Conservation (phyloP, 2,888 invertebrate species). For the Rhagophthalmus giganteus region DNA sequence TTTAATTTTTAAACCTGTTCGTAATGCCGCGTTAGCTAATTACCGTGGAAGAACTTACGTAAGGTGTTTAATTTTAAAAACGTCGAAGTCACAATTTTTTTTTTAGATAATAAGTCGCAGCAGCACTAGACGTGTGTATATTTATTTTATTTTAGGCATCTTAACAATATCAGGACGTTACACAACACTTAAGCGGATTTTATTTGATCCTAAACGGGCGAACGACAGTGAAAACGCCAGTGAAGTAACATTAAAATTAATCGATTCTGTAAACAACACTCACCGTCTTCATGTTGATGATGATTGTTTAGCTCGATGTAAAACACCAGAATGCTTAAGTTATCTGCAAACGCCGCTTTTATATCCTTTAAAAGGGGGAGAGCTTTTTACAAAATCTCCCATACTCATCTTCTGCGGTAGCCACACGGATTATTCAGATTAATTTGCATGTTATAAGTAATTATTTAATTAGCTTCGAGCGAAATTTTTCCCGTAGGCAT, state of each 20-base stretch:
- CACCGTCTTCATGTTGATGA: conserved; percentile 37
- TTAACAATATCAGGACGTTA: no score
- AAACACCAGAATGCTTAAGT: conserved; percentile 13
- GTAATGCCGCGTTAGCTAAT: no score
- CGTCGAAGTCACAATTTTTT: no score
- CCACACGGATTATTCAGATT: conserved; percentile 17
- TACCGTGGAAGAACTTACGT: no score
- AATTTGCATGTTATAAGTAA: conserved; percentile 23
- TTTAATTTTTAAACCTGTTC: no score
- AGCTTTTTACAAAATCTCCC: conserved; percentile 21
- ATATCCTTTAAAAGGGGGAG: conserved; percentile 24
- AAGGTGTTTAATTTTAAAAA: no score
- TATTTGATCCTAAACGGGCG: conserved; percentile 7
- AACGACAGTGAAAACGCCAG: conserved; percentile 9
- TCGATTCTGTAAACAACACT: conserved; percentile 30
- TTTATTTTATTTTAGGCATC: no score
- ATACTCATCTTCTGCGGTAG: conserved; percentile 12
- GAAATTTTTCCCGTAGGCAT: conserved; percentile 14
- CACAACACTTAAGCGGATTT: no score
- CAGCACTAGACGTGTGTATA: no score
- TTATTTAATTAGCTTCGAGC: conserved; percentile 25
- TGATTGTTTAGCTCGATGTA: conserved; percentile 17
- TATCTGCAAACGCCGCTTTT: conserved; percentile 14
- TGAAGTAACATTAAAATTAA: conserved; percentile 10
- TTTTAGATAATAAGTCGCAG: no score